Evolutionary conservation across 2,888 invertebrate genomes (phyloP), one percentile per base, ranked within the genome.

Genomic region (Mylabris sibirica): DNA sequence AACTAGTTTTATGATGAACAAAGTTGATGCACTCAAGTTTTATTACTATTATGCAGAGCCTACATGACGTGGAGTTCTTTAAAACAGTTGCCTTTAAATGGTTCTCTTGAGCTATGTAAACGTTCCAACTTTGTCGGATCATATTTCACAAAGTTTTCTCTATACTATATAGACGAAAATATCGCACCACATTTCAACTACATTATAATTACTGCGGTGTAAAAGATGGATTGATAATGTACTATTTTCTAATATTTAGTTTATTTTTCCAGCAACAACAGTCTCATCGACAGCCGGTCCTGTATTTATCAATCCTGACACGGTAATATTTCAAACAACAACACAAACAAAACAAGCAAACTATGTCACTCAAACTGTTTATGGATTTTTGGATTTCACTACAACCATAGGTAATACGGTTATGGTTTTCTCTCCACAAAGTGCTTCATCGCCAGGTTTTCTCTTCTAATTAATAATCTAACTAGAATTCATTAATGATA

Each of bases 351-450:
- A 77, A 72, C 77, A 80, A 66, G 80, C 77, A 67, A 84, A 87
- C 75, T 87, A 90, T 75, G 87, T 93, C 73, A 97, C 96, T 22
- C 96, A 96, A 86, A 97, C 96, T 0, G 96, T 97, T 62, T 96
- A 96, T 80, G 97, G 97, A 65, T 97, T 97, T 85, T 87, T 96
- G 76, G 96, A 97, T 85, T 97, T 97, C 84, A 95, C 96, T 64
- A 97, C 97, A 0, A 96, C 96, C 3, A 95, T 97, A 79, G 96
- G 95, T 72, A 95, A 96, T 83, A 97, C 97, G 14, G 93, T 97
- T 64, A 97, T 97, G 95, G 92, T 97, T 41, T 97, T 97, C 85
- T 96, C 96, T 0, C 97, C 97, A 0, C 92, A 95, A 78, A 95
- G 94, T 78, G 91, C 91, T 26, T 90, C 91, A 49, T 90, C 92